These are phyloP conservation scores for Pachyuromys duprasi DNA, from an alignment of 2,797 vertebrate species.

Conservation along the genomic window DNA sequence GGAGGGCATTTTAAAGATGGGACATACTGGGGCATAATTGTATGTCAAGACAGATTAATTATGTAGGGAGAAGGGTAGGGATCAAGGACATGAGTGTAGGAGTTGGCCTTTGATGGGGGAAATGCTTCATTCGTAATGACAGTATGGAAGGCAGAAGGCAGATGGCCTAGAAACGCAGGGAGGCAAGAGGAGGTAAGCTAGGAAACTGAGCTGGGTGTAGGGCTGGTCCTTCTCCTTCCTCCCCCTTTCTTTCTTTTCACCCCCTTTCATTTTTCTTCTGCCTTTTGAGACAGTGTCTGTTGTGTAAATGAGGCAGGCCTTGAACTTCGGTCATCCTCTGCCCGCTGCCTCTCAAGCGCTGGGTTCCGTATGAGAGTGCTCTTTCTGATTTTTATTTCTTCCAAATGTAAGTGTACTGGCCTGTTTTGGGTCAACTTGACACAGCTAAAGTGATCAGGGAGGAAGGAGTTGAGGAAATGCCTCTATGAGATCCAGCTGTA, in stretches of 20 bases:
- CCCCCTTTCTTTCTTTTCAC: background rate
- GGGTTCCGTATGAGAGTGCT: background rate
- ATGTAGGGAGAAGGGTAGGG: background rate
- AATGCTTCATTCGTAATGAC: background rate
- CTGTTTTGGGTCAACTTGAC: background rate
- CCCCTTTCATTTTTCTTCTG: background rate
- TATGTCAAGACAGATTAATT: background rate
- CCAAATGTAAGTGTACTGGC: background rate
- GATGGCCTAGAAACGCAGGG: background rate
- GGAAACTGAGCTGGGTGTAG: background rate
- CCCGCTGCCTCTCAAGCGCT: background rate
- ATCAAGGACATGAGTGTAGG: background rate
- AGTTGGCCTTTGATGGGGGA: background rate
- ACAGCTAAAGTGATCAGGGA: background rate
- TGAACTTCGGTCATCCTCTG: background rate
- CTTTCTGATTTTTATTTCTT: slow-evolving; percentile 17
- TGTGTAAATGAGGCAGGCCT: background rate
- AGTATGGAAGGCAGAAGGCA: background rate
- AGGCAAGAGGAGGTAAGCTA: background rate
- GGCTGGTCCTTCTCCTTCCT: no score
- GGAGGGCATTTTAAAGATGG: slow-evolving; percentile 12
- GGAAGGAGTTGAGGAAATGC: background rate
- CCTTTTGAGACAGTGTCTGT: background rate
- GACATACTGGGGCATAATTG: background rate
- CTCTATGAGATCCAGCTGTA: background rate